Evolutionary conservation across 2,888 invertebrate species (phyloP).

Genomic region (Drosophila anomalata): DNA sequence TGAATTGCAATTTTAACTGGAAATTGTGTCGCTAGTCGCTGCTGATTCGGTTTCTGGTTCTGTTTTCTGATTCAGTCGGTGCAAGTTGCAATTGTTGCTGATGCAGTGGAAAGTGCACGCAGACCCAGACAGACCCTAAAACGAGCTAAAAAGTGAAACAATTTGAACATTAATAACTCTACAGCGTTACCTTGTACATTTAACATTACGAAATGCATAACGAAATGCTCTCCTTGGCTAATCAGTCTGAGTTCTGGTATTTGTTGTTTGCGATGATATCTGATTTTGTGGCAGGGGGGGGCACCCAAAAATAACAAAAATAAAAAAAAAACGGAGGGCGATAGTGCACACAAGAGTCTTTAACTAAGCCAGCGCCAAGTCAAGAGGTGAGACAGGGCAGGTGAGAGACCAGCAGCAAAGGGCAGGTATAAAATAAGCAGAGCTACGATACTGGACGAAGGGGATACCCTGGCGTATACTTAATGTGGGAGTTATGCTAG

Average conservation of each 20-base stretch:
- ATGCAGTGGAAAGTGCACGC: slow-evolving; percentile 51
- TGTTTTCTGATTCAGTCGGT: slow-evolving; percentile 8
- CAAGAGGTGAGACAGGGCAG: slow-evolving; percentile 63
- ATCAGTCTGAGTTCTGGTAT: slow-evolving; percentile 35
- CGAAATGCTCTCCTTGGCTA: slow-evolving; percentile 19
- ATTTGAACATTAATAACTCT: slow-evolving; percentile 21
- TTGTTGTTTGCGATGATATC: slow-evolving; percentile 61
- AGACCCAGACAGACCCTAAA: slow-evolving; percentile 2
- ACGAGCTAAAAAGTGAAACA: slow-evolving; percentile 17
- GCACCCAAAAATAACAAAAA: slow-evolving; percentile 6
- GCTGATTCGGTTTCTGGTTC: slow-evolving; percentile 16
- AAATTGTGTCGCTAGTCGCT: slow-evolving; percentile 62
- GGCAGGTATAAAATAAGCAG: slow-evolving; percentile 57
- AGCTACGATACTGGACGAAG: not conserved
- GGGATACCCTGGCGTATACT: slow-evolving; percentile 31
- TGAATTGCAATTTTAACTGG: slow-evolving; percentile 74
- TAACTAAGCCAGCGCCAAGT: slow-evolving; percentile 60
- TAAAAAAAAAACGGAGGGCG: slow-evolving; percentile 24
- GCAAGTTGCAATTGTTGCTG: slow-evolving; percentile 28
- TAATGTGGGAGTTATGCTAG: not conserved
- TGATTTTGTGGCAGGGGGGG: not conserved
- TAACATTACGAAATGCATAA: slow-evolving; percentile 60
- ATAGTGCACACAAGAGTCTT: slow-evolving; percentile 49
- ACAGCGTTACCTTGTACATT: slow-evolving; percentile 42
- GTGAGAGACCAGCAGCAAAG: slow-evolving; percentile 53